These are phyloP conservation scores for Pleuronectes platessa DNA, from an alignment of 2,113 vertebrate genomes.

Conservation along the genomic window DNA sequence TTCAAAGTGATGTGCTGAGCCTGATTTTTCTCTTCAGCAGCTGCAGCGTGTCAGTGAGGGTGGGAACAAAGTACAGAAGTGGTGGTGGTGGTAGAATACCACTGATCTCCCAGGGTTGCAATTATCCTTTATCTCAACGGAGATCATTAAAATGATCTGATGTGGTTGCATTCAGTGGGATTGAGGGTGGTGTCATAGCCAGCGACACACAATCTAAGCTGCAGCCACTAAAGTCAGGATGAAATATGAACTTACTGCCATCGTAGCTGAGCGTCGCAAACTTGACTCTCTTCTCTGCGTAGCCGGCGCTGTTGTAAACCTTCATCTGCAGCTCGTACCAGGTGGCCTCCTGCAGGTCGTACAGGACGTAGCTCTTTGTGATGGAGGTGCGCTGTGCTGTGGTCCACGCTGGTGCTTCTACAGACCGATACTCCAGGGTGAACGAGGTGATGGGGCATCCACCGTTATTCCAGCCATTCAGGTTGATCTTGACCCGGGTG, in stretches of 20 bases:
- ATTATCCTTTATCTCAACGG: not conserved
- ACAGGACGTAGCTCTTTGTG: slow-evolving; percentile 94
- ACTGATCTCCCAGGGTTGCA: not conserved
- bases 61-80: not conserved
- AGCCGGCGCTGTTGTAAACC: slow-evolving; percentile 96
- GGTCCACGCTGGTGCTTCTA: slow-evolving; percentile 92
- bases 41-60: not conserved
- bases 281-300: slow-evolving; percentile 93
- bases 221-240: not conserved
- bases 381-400: slow-evolving; percentile 93
- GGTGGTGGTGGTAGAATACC: too few relatives aligned
- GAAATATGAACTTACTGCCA: slow-evolving; percentile 89
- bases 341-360: slow-evolving; percentile 95
- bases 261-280: slow-evolving; percentile 96
- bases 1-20: not conserved
- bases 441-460: slow-evolving; percentile 98
- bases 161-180: slow-evolving; percentile 9
- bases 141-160: not conserved
- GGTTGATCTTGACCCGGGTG: slow-evolving; percentile 92
- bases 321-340: slow-evolving; percentile 99
- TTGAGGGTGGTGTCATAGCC: slow-evolving; percentile 18
- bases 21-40: not conserved
- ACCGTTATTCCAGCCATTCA: slow-evolving; percentile 98
- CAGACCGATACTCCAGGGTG: slow-evolving; percentile 92
- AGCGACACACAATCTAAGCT: slow-evolving; percentile 8